phyloP scores from a whole-genome alignment of 2,888 invertebrate species.

The Acheta domesticus region DNA sequence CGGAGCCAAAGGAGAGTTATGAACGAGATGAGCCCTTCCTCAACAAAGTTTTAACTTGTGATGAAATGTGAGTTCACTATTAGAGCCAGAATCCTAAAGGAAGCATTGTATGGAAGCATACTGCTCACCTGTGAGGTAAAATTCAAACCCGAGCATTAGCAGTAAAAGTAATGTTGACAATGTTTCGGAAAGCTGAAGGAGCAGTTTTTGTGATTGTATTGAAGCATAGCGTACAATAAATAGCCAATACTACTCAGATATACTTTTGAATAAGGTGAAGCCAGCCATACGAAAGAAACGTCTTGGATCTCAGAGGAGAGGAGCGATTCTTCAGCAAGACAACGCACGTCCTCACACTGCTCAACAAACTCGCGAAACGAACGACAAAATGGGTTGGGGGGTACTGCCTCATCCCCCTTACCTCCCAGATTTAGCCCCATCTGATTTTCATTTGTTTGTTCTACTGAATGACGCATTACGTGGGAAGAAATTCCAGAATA shows the following conservation, averaged over 20 bases:
- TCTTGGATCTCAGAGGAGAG: no score
- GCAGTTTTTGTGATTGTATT: neutral
- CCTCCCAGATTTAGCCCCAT: rapidly evolving
- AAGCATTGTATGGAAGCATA: neutral
- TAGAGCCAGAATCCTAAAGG: neutral
- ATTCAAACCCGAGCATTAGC: neutral
- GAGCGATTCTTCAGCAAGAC: no score
- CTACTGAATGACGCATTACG: no score
- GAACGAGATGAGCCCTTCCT: neutral
- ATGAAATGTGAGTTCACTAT: neutral
- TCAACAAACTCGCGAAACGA: no score
- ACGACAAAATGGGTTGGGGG: no score
- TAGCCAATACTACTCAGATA: no score
- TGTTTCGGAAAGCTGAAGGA: neutral
- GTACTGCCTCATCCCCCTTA: no score
- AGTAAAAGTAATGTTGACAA: neutral
- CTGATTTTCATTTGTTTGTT: no score
- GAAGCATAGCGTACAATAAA: neutral
- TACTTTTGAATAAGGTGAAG: no score
- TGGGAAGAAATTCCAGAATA: no score
- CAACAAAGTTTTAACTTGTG: neutral
- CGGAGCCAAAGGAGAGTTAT: neutral
- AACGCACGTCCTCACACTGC: no score
- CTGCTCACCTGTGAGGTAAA: neutral
- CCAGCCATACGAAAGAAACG: neutral